Base-by-base conservation (phyloP, 2,797 vertebrate genomes). In the Schizopygopsis pylzovi region DNA sequence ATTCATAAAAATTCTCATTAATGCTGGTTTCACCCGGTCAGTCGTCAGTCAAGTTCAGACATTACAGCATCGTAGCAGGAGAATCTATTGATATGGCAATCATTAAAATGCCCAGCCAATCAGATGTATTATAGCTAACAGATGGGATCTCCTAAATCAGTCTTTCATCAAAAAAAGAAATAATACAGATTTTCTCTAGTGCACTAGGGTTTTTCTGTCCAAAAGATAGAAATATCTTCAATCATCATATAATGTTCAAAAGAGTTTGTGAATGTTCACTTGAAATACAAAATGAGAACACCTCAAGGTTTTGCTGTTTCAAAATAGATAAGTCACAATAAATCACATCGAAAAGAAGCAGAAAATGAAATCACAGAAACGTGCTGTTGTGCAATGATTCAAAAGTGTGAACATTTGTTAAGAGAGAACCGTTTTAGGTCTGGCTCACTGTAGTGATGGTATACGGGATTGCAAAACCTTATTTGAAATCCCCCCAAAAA, bases 81-180 rank as follows among this genome's bases (percentile, higher is more conserved):
- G 12, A 75, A 37, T 37, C 12, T 49, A 49, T 52, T 83, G 7
- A 75, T 65, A n/a, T 75, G 41, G 39, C 71, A 83, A 12, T 67
- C 59, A 49, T 1, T 67, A 6, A 67, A 83, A 77, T 47, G 71
- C 71, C 82, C 76, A 63, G 7, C 63, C 39, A 45, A 22, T 28
- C 15, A 41, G 33, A 52, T 22, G 28, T 22, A 22, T 47, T 75
- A 33, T 33, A 33, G 7, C 43, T n/a, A 9, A 20, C 18, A 61
- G 15, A 18, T 71, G 4, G 37, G 49, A 45, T 72, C 70, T 73
- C 2, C 41, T 61, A 4, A 39, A 39, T 43, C 18, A 75, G n/a
- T 33, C 28, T 28, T 39, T 75, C 6, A 2, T n/a, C 49, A 59
- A 61, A 67, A 28, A n/a, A 63, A 16, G 45, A 45, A 61, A 45